phyloP scores from a whole-genome alignment of 2,113 vertebrate genomes.

The Passer montanus region DNA sequence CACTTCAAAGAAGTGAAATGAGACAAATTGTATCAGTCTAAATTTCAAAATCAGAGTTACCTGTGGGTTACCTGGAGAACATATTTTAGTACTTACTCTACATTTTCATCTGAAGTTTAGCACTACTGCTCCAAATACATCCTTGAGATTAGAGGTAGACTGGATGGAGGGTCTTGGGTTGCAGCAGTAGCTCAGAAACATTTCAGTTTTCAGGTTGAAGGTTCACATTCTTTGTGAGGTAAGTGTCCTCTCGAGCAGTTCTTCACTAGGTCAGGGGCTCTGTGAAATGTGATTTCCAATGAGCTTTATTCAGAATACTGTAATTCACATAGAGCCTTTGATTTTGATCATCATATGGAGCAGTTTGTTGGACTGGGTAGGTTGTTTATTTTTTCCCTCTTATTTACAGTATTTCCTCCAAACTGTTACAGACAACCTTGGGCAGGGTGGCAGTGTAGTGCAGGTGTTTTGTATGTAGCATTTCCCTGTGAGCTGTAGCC shows the following conservation, averaged over 20 bases:
- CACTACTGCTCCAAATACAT: background rate
- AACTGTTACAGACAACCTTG: background rate
- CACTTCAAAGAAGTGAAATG: background rate
- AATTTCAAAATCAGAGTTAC: background rate
- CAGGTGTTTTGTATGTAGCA: background rate
- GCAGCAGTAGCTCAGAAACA: background rate
- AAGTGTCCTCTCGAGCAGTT: background rate
- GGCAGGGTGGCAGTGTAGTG: background rate
- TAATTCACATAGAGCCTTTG: background rate
- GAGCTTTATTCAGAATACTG: background rate
- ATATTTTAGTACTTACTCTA: background rate
- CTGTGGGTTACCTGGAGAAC: background rate
- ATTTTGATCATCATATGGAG: background rate
- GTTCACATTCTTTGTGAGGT: background rate
- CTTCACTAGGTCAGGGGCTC: background rate
- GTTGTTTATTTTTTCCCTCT: background rate
- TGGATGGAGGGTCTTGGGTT: background rate
- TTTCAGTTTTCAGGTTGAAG: background rate
- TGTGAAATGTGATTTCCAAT: background rate
- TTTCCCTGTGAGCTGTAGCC: background rate
- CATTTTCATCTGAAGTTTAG: background rate
- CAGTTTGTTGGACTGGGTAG: background rate
- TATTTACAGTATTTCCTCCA: background rate
- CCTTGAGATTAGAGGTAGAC: background rate
- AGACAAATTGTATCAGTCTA: fast-evolving